Percentiles rank a stretch among this genome's conserved stretches.
phyloP scores from a whole-genome alignment of 2,113 vertebrate species.

The Lycaon pictus region DNA sequence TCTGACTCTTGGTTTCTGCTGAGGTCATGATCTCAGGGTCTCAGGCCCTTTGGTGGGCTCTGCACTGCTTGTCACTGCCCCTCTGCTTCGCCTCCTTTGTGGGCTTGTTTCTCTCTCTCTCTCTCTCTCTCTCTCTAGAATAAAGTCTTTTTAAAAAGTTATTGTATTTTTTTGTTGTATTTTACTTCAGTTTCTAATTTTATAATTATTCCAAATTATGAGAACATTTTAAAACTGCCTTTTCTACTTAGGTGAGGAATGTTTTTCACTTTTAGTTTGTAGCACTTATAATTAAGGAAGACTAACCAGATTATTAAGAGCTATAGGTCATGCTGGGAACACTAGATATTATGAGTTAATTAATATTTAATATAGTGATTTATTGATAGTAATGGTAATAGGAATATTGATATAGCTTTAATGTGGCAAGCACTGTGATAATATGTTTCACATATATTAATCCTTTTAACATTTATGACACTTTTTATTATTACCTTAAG shows the following conservation, averaged over 20 bases:
- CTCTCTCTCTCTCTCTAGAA: background rate
- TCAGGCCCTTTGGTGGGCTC: background rate
- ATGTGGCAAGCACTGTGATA: background rate
- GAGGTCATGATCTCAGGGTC: background rate
- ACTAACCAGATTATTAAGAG: background rate
- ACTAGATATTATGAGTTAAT: background rate
- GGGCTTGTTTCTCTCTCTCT: background rate
- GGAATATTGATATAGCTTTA: background rate
- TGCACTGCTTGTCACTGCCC: background rate
- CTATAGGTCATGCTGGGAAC: background rate
- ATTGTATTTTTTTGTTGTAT: background rate
- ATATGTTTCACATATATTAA: background rate
- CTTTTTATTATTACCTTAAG: background rate
- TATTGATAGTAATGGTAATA: background rate
- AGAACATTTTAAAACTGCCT: slow-evolving; percentile 25
- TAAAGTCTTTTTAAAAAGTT: background rate
- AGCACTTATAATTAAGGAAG: background rate
- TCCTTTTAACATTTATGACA: background rate
- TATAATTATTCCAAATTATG: background rate
- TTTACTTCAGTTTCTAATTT: slow-evolving; percentile 7
- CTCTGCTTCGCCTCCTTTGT: background rate
- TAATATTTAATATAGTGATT: background rate
- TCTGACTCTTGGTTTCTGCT: background rate
- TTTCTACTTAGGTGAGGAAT: background rate
- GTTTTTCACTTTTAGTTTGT: slow-evolving; percentile 50